Evolutionary conservation across 2,113 vertebrate genomes (phyloP).

Genomic region (Clinocottus analis): DNA sequence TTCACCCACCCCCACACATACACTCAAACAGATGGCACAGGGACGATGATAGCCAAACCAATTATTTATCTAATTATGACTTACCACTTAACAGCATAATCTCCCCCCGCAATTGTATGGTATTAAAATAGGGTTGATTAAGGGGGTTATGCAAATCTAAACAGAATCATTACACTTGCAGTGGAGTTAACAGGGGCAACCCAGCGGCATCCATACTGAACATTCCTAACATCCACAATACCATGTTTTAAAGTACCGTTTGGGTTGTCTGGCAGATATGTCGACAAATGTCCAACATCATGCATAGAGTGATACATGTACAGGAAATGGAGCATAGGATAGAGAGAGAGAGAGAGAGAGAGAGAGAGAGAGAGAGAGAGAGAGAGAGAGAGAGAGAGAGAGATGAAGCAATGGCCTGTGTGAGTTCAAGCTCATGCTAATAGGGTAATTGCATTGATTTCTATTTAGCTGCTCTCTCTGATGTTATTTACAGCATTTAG

Average conservation of each 20-base stretch:
- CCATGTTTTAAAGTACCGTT: conserved; percentile 17
- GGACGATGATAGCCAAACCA: conserved; percentile 91
- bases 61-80: conserved; percentile 99
- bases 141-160: conserved; percentile 91
- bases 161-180: conserved; percentile 70
- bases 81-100: conserved; percentile 97
- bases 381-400: conserved; percentile 28
- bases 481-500: conserved; percentile 87
- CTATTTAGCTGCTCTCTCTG: conserved; percentile 84
- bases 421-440: conserved; percentile 83
- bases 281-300: conserved; percentile 22
- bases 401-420: conserved; percentile 47
- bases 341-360: conserved; percentile 7
- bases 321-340: conserved; percentile 25
- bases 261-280: background rate
- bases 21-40: conserved; percentile 91
- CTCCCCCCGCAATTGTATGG: conserved; percentile 90
- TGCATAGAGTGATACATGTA: conserved; percentile 16
- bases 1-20: conserved; percentile 54
- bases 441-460: conserved; percentile 88
- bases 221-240: conserved; percentile 10
- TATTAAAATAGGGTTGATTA: conserved; percentile 93
- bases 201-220: conserved; percentile 1
- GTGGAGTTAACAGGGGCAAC: conserved; percentile 80
- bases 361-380: background rate